These are phyloP conservation scores for Gonioctena quinquepunctata DNA, from an alignment of 1,140 invertebrate genomes.

Conservation along the genomic window DNA sequence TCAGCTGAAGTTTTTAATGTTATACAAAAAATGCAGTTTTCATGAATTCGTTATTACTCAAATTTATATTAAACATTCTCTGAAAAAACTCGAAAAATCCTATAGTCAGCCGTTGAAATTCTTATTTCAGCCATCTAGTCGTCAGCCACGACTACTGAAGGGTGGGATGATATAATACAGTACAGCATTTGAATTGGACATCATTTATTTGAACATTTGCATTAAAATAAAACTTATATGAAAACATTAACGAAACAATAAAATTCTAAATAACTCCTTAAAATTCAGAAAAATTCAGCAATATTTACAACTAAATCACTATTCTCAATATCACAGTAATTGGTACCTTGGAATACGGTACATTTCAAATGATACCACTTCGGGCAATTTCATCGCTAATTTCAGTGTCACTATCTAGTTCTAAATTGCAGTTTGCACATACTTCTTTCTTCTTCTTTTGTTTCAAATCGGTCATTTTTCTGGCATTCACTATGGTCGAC, in stretches of 20 bases:
- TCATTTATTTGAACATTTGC: no score
- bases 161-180: not conserved
- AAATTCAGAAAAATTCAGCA: not conserved
- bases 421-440: not conserved
- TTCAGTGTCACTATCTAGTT: constrained; percentile 7
- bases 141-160: not conserved
- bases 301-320: not conserved
- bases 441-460: not conserved
- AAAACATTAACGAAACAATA: no score
- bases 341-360: not conserved
- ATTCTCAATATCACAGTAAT: not conserved
- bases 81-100: not conserved
- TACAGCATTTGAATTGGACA: no score
- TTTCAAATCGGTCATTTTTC: not conserved
- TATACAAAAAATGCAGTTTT: not conserved
- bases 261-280: not conserved
- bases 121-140: not conserved
- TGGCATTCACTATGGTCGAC: not conserved
- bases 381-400: constrained; percentile 12
- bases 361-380: constrained; percentile 17
- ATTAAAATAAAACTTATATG: no score
- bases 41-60: not conserved
- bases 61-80: not conserved
- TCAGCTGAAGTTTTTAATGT: not conserved
- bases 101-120: not conserved